A percentile compares a stretch with the other conserved stretches of the same genome.
These are phyloP conservation scores for Arnoldichthys spilopterus DNA, from an alignment of 2,797 vertebrate species.

Conservation along the genomic window DNA sequence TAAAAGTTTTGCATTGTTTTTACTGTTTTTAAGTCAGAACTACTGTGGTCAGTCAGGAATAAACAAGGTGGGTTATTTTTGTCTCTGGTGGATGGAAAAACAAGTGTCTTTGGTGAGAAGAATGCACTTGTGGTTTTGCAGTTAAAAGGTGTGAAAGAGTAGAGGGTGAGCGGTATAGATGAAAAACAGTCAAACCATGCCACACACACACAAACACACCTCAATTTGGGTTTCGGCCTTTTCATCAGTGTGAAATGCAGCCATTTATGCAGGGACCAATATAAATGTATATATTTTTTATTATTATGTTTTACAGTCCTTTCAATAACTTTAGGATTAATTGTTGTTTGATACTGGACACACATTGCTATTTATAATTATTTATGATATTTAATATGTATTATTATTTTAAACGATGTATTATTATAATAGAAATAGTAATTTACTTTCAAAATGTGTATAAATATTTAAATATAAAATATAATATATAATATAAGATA, in stretches of 20 bases:
- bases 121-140: constrained; percentile 1
- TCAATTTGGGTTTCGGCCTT: not conserved
- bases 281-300: no score
- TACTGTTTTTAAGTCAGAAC: not conserved
- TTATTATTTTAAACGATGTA: no score
- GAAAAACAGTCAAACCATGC: constrained; percentile 5
- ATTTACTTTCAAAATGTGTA: no score
- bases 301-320: no score
- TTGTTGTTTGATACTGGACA: no score
- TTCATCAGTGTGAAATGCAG: not conserved
- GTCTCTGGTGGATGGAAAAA: constrained; percentile 16
- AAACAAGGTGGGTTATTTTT: constrained; percentile 5
- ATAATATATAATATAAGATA: not conserved
- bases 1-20: not conserved
- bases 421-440: no score
- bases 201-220: not conserved
- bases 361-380: no score
- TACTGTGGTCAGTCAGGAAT: not conserved
- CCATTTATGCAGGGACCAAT: not conserved
- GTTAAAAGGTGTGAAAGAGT: not conserved
- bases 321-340: not conserved
- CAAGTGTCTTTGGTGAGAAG: constrained; percentile 6
- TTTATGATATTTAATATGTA: no score
- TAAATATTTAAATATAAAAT: not conserved
- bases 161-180: not conserved